These are phyloP conservation scores for Scaptomyza hsui DNA, from an alignment of 1,140 invertebrate species.

Conservation along the genomic window DNA sequence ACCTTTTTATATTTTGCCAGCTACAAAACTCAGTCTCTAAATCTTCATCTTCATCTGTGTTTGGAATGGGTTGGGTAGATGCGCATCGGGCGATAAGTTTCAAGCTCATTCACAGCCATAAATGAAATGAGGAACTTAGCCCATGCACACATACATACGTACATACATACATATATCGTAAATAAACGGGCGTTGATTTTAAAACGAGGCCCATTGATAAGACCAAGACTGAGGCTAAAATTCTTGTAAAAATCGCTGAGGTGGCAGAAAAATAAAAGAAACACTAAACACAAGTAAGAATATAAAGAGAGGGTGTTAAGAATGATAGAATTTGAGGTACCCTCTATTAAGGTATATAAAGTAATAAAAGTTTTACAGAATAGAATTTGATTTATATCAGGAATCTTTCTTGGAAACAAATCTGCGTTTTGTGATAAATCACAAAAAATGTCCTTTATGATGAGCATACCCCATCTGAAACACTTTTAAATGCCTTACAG, in stretches of 20 bases:
- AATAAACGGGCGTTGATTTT: slow-evolving; percentile 80
- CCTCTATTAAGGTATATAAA: no score
- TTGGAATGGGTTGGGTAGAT: slow-evolving; percentile 49
- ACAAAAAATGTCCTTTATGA: background rate
- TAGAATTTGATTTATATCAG: no score
- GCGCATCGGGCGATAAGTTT: slow-evolving; percentile 65
- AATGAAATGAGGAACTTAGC: slow-evolving; percentile 73
- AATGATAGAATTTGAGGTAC: background rate
- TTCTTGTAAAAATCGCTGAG: slow-evolving; percentile 63
- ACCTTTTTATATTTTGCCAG: slow-evolving; percentile 16
- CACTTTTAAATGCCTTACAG: background rate
- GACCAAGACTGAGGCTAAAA: slow-evolving; percentile 24
- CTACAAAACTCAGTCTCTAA: slow-evolving; percentile 13
- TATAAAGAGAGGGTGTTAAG: background rate
- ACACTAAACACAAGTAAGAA: background rate
- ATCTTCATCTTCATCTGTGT: background rate
- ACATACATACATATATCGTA: slow-evolving; percentile 37
- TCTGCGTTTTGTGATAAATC: no score
- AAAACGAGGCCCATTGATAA: slow-evolving; percentile 76
- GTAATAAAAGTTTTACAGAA: no score
- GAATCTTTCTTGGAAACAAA: no score
- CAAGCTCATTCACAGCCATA: slow-evolving; percentile 68
- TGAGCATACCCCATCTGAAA: background rate
- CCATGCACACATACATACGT: slow-evolving; percentile 1
- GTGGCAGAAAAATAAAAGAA: slow-evolving; percentile 48